Conservation (phyloP, 1,140 invertebrate species). For the Temnothorax nylanderi region DNA sequence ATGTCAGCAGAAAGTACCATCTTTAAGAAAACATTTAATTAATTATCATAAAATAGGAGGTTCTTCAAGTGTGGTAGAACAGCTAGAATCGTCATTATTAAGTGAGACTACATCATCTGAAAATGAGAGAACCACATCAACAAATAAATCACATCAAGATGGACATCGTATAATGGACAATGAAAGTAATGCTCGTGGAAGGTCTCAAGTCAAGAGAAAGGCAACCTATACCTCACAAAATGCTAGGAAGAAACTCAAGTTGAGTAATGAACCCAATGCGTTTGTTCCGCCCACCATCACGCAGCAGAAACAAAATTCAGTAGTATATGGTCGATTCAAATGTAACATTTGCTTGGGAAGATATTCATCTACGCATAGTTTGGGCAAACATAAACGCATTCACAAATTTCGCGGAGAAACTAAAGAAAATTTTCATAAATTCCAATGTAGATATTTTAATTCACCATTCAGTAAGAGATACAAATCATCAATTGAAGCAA, state of each 20-base stretch:
- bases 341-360: slow-evolving; percentile 73
- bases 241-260: slow-evolving; percentile 11
- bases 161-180: not conserved
- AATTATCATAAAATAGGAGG: slow-evolving; percentile 81
- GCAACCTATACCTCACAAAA: not conserved
- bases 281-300: not conserved
- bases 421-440: slow-evolving; percentile 71
- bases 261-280: not conserved
- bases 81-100: slow-evolving; percentile 54
- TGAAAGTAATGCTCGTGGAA: not conserved
- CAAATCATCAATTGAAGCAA: not conserved
- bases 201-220: not conserved
- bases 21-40: slow-evolving; percentile 78
- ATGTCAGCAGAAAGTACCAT: slow-evolving; percentile 75
- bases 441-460: slow-evolving; percentile 66
- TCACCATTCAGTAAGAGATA: slow-evolving; percentile 50
- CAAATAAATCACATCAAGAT: not conserved
- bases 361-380: slow-evolving; percentile 55
- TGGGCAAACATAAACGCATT: slow-evolving; percentile 57
- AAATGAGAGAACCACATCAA: not conserved
- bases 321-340: not conserved
- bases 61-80: slow-evolving; percentile 63
- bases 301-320: not conserved
- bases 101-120: not conserved
- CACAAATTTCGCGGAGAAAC: slow-evolving; percentile 75